Evolutionary conservation across 2,888 invertebrate genomes (phyloP), one percentile per base, ranked within the genome.

Genomic region (Sphecodes monilicornis): DNA sequence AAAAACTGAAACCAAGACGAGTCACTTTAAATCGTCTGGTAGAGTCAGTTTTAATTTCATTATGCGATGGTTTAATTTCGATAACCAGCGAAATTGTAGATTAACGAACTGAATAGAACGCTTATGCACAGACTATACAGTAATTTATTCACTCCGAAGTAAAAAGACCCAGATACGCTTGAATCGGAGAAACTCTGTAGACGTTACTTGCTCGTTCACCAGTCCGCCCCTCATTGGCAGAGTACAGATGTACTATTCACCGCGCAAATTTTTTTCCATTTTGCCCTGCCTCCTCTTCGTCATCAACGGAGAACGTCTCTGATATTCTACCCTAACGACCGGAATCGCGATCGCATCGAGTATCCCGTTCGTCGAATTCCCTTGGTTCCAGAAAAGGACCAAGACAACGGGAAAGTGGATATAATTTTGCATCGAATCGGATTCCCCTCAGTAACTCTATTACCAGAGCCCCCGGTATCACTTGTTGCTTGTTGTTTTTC

Each of bases 221-320:
- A 77, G 41, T 81, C 74, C 86, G 81, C 81, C 80, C 80, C 70
- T 76, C 85, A 84, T 89, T 72, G 66, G 70, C 68, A 75, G 80
- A 86, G 64, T 79, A 88, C 86, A 86, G 78, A 85, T 72, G 76
- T 66, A 78, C 80, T 78, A 78, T 88, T 89, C 76, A 89, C 66
- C 57, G 74, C 29, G 66, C 36, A 80, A 82, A 75, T 85, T 89
- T 83, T 85, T 84, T 81, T 80, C 68, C 79, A 66, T 74, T 57
- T 78, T 46, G 60, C 74, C 66, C 69, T 80, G n/a, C 76, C 75
- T 83, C 70, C 68, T 57, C 70, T 79, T 81, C 87, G 72, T 73
- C 87, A 78, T 89, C 87, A 85, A 89, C 86, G 79, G 29, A 69
- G 76, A 85, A 89, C 76, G 79, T 76, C 85, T 78, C 50, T 50